Percentiles rank a stretch among this genome's conserved stretches.
phyloP scores from a whole-genome alignment of 2,797 vertebrate genomes.

The Pangasius djambal region DNA sequence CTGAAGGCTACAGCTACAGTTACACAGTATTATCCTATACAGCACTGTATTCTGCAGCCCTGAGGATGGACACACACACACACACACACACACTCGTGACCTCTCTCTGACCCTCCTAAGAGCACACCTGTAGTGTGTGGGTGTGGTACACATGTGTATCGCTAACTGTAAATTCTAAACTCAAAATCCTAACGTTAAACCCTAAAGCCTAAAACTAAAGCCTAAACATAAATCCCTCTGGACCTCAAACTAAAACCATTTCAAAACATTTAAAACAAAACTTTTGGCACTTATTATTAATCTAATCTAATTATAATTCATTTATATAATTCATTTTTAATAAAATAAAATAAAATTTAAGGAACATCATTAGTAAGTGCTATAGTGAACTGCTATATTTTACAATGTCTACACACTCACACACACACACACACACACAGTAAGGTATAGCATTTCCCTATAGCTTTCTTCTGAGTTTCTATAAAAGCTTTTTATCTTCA shows the following conservation, averaged over 20 bases:
- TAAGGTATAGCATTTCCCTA: slow-evolving; percentile 72
- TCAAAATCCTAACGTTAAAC: not conserved
- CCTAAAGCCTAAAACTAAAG: not conserved
- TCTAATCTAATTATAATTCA: not conserved
- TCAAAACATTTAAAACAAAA: not conserved
- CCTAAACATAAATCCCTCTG: not conserved
- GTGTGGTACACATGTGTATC: not conserved
- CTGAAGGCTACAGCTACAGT: slow-evolving; percentile 24
- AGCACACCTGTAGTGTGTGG: not conserved
- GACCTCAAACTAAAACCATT: not conserved
- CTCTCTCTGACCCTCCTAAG: slow-evolving; percentile 7
- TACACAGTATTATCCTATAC: slow-evolving; percentile 40
- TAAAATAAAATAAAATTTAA: not conserved
- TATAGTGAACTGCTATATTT: not conserved
- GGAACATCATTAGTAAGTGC: not conserved
- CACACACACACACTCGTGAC: not conserved
- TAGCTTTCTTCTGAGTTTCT: slow-evolving; percentile 65
- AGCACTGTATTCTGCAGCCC: slow-evolving; percentile 27
- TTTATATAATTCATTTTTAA: not conserved
- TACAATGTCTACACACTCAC: not conserved
- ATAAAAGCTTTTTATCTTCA: slow-evolving; percentile 68
- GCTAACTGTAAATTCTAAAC: not conserved
- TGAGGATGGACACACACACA: not conserved
- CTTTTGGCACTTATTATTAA: not conserved
- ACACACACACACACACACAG: slow-evolving; percentile 43